Conservation (phyloP, 53 echinoderm and acorn worm species). For the Stichopus horrens region DNA sequence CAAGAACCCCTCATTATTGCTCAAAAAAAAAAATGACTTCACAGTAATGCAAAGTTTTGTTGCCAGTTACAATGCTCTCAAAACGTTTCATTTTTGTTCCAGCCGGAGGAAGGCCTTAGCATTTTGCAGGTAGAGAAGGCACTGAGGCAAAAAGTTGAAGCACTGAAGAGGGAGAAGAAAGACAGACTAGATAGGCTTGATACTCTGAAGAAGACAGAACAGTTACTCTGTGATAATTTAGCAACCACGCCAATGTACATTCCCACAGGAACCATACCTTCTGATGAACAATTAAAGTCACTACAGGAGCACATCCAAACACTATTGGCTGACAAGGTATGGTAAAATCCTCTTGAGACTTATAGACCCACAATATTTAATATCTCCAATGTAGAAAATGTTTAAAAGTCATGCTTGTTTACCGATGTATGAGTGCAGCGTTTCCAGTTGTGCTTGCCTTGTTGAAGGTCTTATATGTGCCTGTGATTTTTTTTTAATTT, state of each 20-base stretch:
- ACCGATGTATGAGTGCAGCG: no score
- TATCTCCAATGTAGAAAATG: neutral
- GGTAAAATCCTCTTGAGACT: neutral
- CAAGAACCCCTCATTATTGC: no score
- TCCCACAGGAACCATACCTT: slow-evolving; percentile 82
- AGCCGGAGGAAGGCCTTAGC: slow-evolving; percentile 85
- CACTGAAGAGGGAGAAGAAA: slow-evolving; percentile 66
- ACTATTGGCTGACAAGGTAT: slow-evolving; percentile 80
- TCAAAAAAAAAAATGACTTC: no score
- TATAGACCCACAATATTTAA: neutral
- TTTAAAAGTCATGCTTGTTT: no score
- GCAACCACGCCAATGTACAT: slow-evolving; percentile 97
- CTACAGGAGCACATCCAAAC: slow-evolving; percentile 86
- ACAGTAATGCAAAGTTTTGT: no score
- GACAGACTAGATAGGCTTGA: slow-evolving; percentile 69
- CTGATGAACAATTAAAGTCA: slow-evolving; percentile 71
- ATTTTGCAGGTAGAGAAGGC: slow-evolving; percentile 91
- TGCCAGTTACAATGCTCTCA: no score
- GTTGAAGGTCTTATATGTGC: no score
- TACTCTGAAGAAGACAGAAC: slow-evolving; percentile 74
- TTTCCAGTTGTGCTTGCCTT: no score
- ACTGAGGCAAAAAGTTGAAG: slow-evolving; percentile 74
- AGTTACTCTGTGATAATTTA: slow-evolving; percentile 82
- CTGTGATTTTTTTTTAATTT: no score
- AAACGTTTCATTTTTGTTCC: neutral